A percentile compares a stretch with the other conserved stretches of the same genome.
Conservation (phyloP, 2,888 invertebrate species). For the Scaptodrosophila latifasciaeformis region DNA sequence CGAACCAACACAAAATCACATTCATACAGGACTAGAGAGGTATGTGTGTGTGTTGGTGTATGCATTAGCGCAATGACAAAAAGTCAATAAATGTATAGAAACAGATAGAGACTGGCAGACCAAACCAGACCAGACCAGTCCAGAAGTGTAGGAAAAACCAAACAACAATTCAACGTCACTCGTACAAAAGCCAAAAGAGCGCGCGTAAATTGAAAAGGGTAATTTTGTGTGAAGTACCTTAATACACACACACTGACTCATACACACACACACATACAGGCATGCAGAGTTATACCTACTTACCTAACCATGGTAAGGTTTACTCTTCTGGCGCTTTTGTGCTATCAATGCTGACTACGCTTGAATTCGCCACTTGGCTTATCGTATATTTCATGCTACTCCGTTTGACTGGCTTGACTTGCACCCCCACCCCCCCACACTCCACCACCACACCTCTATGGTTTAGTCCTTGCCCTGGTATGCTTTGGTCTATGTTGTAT, state of each 20-base stretch:
- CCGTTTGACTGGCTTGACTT: constrained; percentile 13
- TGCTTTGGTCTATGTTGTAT: constrained; percentile 19
- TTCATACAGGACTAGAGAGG: too few relatives aligned
- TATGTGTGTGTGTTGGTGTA: constrained; percentile 29
- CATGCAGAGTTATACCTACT: background rate
- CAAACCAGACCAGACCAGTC: too few relatives aligned
- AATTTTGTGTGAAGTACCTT: constrained; percentile 70
- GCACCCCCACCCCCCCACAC: too few relatives aligned
- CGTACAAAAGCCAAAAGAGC: constrained; percentile 1
- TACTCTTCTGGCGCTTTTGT: constrained; percentile 17
- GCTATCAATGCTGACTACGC: constrained; percentile 65
- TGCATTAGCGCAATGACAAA: constrained; percentile 66
- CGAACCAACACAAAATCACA: too few relatives aligned
- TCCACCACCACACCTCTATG: too few relatives aligned
- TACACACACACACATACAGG: constrained; percentile 2
- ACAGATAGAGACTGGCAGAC: constrained; percentile 3
- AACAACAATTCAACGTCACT: too few relatives aligned
- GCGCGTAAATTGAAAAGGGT: constrained; percentile 68
- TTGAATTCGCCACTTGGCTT: constrained; percentile 67
- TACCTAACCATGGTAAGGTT: constrained; percentile 19
- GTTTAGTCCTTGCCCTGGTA: constrained; percentile 35
- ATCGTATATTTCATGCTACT: constrained; percentile 39
- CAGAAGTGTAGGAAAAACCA: too few relatives aligned
- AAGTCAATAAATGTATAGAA: constrained; percentile 56
- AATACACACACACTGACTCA: constrained; percentile 24